Conservation (phyloP, 2,797 vertebrate species). For the Catamblyrhynchus diadema region DNA sequence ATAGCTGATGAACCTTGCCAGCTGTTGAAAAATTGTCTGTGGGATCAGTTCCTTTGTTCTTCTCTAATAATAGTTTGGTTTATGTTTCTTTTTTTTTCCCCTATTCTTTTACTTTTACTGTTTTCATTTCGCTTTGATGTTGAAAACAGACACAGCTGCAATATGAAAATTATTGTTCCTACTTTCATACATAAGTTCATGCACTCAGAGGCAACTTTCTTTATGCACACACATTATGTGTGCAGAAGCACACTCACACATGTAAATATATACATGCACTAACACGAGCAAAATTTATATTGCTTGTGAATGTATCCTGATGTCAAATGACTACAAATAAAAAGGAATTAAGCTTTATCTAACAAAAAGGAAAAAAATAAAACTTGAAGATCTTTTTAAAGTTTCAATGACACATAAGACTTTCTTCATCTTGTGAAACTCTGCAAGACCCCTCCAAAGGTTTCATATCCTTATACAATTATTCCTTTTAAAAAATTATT, state of each 20-base stretch:
- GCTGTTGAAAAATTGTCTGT: constrained; percentile 57
- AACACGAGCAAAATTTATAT: accelerated
- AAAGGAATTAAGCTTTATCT: background rate
- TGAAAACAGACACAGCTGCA: constrained; percentile 57
- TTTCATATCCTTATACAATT: background rate
- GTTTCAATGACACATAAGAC: background rate
- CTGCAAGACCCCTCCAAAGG: background rate
- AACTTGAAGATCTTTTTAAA: background rate
- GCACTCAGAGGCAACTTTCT: constrained; percentile 17
- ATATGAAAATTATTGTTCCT: constrained; percentile 47
- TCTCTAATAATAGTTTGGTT: constrained; percentile 62
- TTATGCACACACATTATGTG: background rate
- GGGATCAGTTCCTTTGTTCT: constrained; percentile 65
- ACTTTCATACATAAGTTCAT: constrained; percentile 43
- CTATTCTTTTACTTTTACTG: constrained; percentile 57
- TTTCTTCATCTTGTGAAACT: background rate
- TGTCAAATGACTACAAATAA: background rate
- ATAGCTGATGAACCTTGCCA: constrained; percentile 61
- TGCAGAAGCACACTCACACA: background rate
- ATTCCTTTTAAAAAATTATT: background rate
- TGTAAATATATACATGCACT: background rate
- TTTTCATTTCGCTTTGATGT: constrained; percentile 50
- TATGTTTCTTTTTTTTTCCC: constrained; percentile 45
- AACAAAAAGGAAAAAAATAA: background rate
- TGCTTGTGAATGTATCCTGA: background rate